Evolutionary conservation across 30 jellyfish, hydroid and myxozoan genomes (phyloP).

Genomic region (Aurelia aurita): DNA sequence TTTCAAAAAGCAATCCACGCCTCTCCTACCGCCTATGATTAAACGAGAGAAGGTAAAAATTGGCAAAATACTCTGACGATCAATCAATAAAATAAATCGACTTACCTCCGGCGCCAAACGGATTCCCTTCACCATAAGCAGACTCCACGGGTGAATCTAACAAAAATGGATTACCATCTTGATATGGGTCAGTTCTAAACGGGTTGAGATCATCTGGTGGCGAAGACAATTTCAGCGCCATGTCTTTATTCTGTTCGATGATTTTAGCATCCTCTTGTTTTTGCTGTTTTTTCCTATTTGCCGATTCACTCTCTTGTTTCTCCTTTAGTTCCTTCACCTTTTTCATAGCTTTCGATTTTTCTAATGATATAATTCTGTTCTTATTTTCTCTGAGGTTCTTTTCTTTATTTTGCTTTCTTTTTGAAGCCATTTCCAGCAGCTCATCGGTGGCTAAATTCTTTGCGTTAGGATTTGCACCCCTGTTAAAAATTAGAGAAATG

Average conservation of each 20-base stretch:
- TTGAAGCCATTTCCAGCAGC: slow-evolving; percentile 60
- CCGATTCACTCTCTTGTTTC: slow-evolving; percentile 34
- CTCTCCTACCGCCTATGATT: no score
- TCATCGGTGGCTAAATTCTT: slow-evolving; percentile 81
- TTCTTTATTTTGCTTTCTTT: slow-evolving; percentile 57
- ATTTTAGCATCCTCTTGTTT: not conserved
- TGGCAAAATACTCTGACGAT: no score
- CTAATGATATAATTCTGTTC: slow-evolving; percentile 76
- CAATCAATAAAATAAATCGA: no score
- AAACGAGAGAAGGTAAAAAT: no score
- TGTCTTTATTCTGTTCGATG: slow-evolving; percentile 2
- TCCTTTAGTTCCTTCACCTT: slow-evolving; percentile 76
- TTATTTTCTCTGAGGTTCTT: slow-evolving; percentile 62
- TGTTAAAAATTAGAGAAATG: not conserved
- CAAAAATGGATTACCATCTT: slow-evolving; percentile 73
- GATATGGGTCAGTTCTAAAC: slow-evolving; percentile 42
- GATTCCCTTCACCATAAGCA: slow-evolving; percentile 53
- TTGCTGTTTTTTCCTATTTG: slow-evolving; percentile 12
- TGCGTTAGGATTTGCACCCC: slow-evolving; percentile 95
- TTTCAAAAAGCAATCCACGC: no score
- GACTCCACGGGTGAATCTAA: slow-evolving; percentile 63
- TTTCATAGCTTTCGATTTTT: slow-evolving; percentile 93
- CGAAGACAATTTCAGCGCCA: slow-evolving; percentile 11
- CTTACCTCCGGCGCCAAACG: slow-evolving; percentile 61
- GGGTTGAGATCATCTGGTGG: slow-evolving; percentile 58